Evolutionary conservation across 2,113 vertebrate species (phyloP).

Genomic region (Procavia capensis): DNA sequence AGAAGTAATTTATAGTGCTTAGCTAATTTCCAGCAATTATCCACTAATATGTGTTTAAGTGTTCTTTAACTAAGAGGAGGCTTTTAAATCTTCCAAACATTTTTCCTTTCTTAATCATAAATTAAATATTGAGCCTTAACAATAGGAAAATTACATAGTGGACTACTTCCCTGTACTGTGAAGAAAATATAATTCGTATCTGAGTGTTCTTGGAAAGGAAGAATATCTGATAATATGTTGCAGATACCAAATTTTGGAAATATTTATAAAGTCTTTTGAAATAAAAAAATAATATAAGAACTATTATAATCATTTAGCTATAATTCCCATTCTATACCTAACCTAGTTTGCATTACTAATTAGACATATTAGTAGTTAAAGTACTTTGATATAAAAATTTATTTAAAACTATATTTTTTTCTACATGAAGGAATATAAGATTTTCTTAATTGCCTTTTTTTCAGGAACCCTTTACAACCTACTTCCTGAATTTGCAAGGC

Average conservation of each 20-base stretch:
- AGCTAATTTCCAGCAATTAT: conserved; percentile 91
- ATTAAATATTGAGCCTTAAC: conserved; percentile 81
- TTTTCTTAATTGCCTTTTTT: conserved; percentile 50
- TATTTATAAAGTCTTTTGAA: conserved; percentile 30
- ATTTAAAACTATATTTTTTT: conserved; percentile 19
- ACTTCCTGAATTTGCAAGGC: conserved; percentile 98
- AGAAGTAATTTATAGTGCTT: conserved; percentile 89
- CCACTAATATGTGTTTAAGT: conserved; percentile 89
- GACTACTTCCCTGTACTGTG: conserved; percentile 21
- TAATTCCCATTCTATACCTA: not conserved
- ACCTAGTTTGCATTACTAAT: not conserved
- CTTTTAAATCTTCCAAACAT: conserved; percentile 87
- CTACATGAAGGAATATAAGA: not conserved
- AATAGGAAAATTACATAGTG: conserved; percentile 71
- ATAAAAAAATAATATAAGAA: conserved; percentile 18
- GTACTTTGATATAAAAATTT: conserved; percentile 36
- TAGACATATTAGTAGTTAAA: conserved; percentile 7
- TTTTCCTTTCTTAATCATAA: conserved; percentile 87
- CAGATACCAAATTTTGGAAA: conserved; percentile 54
- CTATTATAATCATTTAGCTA: conserved; percentile 49
- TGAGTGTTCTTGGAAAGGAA: conserved; percentile 43
- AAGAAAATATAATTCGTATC: conserved; percentile 47
- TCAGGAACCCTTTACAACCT: conserved; percentile 98
- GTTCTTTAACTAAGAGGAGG: conserved; percentile 88
- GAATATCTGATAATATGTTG: conserved; percentile 35